Conservation (phyloP, 1,140 invertebrate genomes). For the Pinna nobilis region DNA sequence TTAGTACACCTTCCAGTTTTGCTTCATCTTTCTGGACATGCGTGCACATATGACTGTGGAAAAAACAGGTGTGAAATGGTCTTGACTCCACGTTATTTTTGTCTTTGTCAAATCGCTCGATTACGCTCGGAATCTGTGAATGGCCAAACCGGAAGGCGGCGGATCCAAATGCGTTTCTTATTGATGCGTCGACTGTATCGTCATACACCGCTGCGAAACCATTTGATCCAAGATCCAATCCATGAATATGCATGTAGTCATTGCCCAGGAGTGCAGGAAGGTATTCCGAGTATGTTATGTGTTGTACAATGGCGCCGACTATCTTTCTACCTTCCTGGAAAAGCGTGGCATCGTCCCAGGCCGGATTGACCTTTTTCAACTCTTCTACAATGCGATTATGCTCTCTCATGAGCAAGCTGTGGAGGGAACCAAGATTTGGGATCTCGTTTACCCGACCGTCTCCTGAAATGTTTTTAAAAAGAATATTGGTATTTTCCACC, state of each 20-base stretch:
- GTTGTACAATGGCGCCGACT: constrained; percentile 85
- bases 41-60: too few relatives aligned
- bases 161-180: not conserved
- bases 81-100: too few relatives aligned
- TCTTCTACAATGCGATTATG: constrained; percentile 11
- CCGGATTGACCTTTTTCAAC: constrained; percentile 49
- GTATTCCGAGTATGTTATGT: constrained; percentile 89
- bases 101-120: too few relatives aligned
- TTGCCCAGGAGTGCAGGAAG: constrained; percentile 83
- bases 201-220: constrained; percentile 8
- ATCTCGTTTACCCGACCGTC: not conserved
- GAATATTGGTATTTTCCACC: too few relatives aligned
- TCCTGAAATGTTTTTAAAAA: too few relatives aligned
- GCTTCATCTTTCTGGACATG: too few relatives aligned
- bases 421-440: not conserved
- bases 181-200: not conserved
- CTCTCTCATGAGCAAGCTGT: constrained; percentile 8
- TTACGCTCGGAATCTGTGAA: too few relatives aligned
- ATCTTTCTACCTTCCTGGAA: constrained; percentile 91
- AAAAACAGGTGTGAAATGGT: too few relatives aligned
- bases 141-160: constrained; percentile 28
- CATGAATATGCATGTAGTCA: not conserved
- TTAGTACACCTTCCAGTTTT: too few relatives aligned
- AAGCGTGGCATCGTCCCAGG: constrained; percentile 95
- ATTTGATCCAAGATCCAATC: not conserved